Base-by-base conservation (phyloP, 2,888 invertebrate species). In the Macropis europaea region DNA sequence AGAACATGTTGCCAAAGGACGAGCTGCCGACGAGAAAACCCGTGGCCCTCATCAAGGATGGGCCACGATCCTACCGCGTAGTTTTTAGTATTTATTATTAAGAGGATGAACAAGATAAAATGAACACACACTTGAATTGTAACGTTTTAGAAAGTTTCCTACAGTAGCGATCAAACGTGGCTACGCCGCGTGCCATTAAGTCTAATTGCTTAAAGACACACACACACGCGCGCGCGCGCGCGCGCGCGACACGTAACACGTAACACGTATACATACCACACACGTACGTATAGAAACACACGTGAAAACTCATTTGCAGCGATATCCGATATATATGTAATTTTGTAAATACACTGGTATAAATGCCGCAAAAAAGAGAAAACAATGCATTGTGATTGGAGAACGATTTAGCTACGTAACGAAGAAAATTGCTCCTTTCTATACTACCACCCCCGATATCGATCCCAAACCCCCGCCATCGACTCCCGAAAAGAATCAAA, bases 281-380 rank as follows among this genome's bases (percentile, higher is more conserved):
- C 50, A 62, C 56, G 15, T 30, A 17, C 36, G 36, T 43, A 48
- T 47, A 52, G 22, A 57, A 15, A 66, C 52, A 64, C 34, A 57
- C 42, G 47, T 34, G 57, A 45, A 36, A 43, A 50, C 34, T 53
- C 45, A 64, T 71, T 74, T 26, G 73, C 73, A 76, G 69, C 69
- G 78, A 69, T 73, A 78, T 57, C 57, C 56, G 70, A 80, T 66
- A 69, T 63, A 61, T 62, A 61, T 74, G 74, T 79, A 74, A 79
- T 77, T 79, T 79, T 79, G 80, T 79, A 79, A 79, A 79, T 79
- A 79, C 52, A 67, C 74, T 54, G 62, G 54, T 53, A 72, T 69
- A 59, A 68, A 68, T 57, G 67, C 59, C 45, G 50, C 42, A 52
- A 45, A 42, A 36, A 17, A 47, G 53, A 43, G 76, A 52, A 45